Evolutionary conservation across 1,140 invertebrate species (phyloP).

Genomic region (Drosophila insularis): DNA sequence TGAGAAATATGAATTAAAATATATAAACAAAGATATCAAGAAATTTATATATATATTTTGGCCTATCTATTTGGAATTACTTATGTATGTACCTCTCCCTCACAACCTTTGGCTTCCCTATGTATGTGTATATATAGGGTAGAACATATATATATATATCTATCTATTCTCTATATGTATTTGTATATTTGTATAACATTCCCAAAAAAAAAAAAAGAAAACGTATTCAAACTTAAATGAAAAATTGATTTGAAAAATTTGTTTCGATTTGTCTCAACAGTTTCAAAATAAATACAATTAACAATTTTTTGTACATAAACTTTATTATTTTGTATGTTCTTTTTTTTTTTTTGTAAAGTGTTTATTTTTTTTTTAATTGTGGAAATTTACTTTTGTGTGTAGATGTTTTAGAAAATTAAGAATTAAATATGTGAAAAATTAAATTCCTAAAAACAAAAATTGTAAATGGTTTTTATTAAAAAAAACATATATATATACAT

Average conservation of each 20-base stretch:
- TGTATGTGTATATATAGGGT: slow-evolving; percentile 7
- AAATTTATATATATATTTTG: slow-evolving; percentile 12
- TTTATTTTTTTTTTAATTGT: slow-evolving; percentile 14
- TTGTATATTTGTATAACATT: slow-evolving; percentile 39
- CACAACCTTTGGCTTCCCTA: slow-evolving; percentile 15
- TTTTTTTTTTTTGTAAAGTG: slow-evolving; percentile 25
- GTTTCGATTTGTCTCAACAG: slow-evolving; percentile 53
- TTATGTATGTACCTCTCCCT: neutral
- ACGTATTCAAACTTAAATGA: slow-evolving; percentile 14
- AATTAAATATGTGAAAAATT: slow-evolving; percentile 42
- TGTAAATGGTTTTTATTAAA: slow-evolving; percentile 66
- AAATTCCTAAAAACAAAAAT: slow-evolving; percentile 47
- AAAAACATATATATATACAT: slow-evolving; percentile 33
- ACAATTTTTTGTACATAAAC: slow-evolving; percentile 74
- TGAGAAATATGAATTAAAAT: neutral
- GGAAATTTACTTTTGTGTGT: slow-evolving; percentile 28
- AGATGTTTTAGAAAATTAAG: slow-evolving; percentile 73
- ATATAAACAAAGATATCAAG: neutral
- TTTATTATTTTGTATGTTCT: slow-evolving; percentile 57
- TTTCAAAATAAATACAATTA: slow-evolving; percentile 72
- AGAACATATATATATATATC: slow-evolving; percentile 16
- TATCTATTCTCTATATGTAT: slow-evolving; percentile 17
- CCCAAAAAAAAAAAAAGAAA: slow-evolving; percentile 18
- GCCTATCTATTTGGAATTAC: slow-evolving; percentile 19
- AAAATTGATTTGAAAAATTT: slow-evolving; percentile 31